Percentiles rank a stretch among this genome's conserved stretches.
Evolutionary conservation across 2,888 invertebrate species (phyloP).

Genomic region (Yponomeuta plumbellus): DNA sequence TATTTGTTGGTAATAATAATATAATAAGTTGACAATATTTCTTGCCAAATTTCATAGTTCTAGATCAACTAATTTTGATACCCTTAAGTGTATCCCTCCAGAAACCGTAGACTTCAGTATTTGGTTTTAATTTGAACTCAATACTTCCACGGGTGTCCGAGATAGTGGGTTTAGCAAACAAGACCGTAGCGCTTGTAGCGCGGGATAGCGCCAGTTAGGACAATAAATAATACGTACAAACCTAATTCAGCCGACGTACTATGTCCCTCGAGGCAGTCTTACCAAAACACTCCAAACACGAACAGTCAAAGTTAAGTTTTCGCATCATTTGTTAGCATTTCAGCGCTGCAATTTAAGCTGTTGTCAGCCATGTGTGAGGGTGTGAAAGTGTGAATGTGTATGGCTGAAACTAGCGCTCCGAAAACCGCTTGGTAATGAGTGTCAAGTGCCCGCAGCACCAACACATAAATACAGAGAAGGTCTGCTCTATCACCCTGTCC

Average conservation of each 20-base stretch:
- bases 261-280: background rate
- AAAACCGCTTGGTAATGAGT: constrained; percentile 20
- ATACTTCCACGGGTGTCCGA: too few relatives aligned
- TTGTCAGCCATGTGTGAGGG: background rate
- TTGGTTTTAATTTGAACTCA: too few relatives aligned
- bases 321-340: background rate
- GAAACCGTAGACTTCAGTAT: too few relatives aligned
- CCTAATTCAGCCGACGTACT: background rate
- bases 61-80: too few relatives aligned
- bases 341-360: background rate
- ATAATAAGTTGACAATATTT: too few relatives aligned
- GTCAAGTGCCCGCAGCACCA: constrained; percentile 18
- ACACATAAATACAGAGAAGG: background rate
- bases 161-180: too few relatives aligned
- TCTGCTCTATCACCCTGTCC: background rate
- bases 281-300: background rate
- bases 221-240: too few relatives aligned
- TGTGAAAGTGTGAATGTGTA: background rate
- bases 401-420: background rate
- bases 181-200: too few relatives aligned
- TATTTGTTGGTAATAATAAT: too few relatives aligned
- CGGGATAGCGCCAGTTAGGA: too few relatives aligned
- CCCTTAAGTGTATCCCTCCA: too few relatives aligned
- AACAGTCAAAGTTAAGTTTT: background rate
- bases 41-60: too few relatives aligned